phyloP scores from a whole-genome alignment of 2,888 invertebrate genomes.

The Loripinus fragilis region DNA sequence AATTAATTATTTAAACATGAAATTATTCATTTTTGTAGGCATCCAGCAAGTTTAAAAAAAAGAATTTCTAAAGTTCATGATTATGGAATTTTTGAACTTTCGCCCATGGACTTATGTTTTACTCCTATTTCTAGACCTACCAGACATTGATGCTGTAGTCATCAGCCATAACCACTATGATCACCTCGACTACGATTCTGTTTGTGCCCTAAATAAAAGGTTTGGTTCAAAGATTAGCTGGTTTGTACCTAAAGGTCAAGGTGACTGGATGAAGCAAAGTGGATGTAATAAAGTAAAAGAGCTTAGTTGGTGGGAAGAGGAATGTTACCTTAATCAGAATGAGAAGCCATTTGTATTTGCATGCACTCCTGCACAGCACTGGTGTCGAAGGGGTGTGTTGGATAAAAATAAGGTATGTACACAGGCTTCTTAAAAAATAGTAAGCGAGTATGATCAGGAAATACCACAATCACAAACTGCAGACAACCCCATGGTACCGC shows the following conservation, averaged over 20 bases:
- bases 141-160: constrained; percentile 83
- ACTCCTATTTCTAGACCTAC: constrained; percentile 75
- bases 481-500: too few relatives aligned
- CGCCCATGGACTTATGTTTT: neutral
- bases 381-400: constrained; percentile 83
- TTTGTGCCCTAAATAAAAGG: constrained; percentile 27
- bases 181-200: constrained; percentile 80
- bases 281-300: constrained; percentile 83
- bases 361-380: constrained; percentile 85
- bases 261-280: constrained; percentile 79
- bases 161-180: constrained; percentile 85
- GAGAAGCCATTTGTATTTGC: constrained; percentile 76
- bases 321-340: constrained; percentile 46
- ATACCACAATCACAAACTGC: too few relatives aligned
- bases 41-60: too few relatives aligned
- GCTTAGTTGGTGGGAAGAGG: constrained; percentile 84
- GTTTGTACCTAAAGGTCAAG: constrained; percentile 84
- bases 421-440: too few relatives aligned
- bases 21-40: too few relatives aligned
- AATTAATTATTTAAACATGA: too few relatives aligned
- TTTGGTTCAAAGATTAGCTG: constrained; percentile 79
- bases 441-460: too few relatives aligned
- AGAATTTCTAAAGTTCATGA: too few relatives aligned
- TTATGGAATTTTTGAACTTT: too few relatives aligned
- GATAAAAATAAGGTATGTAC: constrained; percentile 84